Conservation (phyloP, 2,113 vertebrate species). For the Xiphophorus couchianus region DNA sequence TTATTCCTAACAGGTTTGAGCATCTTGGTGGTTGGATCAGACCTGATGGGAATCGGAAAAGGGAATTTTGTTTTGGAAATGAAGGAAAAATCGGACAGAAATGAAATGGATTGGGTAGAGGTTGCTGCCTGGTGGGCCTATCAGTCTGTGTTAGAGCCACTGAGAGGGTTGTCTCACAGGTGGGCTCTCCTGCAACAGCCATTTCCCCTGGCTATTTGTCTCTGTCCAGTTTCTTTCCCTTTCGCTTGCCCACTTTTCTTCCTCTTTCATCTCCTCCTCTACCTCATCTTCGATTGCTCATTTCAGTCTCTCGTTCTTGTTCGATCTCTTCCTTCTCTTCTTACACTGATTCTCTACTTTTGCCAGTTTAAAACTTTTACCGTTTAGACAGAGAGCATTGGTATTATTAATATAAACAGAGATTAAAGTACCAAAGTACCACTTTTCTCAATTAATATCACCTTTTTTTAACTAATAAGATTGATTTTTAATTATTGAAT, state of each 20-base stretch:
- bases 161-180: slow-evolving; percentile 65
- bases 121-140: slow-evolving; percentile 53
- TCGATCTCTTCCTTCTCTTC: slow-evolving; percentile 53
- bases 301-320: slow-evolving; percentile 42
- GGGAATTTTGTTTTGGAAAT: slow-evolving; percentile 20
- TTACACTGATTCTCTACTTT: slow-evolving; percentile 24
- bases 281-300: slow-evolving; percentile 60
- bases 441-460: not conserved
- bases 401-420: not conserved
- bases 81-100: slow-evolving; percentile 26
- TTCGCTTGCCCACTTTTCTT: slow-evolving; percentile 25
- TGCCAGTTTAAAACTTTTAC: slow-evolving; percentile 9
- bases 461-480: not conserved
- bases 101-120: slow-evolving; percentile 37
- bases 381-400: not conserved
- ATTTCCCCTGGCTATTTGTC: slow-evolving; percentile 74
- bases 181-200: slow-evolving; percentile 54
- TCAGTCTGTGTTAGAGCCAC: slow-evolving; percentile 71
- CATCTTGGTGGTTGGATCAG: not conserved
- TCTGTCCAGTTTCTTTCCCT: slow-evolving; percentile 66
- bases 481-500: not conserved
- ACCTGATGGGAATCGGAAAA: slow-evolving; percentile 23
- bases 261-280: slow-evolving; percentile 48
- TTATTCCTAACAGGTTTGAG: not conserved
- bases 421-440: not conserved